Evolutionary conservation across 2,888 invertebrate species (phyloP).

Genomic region (Melieria picta): DNA sequence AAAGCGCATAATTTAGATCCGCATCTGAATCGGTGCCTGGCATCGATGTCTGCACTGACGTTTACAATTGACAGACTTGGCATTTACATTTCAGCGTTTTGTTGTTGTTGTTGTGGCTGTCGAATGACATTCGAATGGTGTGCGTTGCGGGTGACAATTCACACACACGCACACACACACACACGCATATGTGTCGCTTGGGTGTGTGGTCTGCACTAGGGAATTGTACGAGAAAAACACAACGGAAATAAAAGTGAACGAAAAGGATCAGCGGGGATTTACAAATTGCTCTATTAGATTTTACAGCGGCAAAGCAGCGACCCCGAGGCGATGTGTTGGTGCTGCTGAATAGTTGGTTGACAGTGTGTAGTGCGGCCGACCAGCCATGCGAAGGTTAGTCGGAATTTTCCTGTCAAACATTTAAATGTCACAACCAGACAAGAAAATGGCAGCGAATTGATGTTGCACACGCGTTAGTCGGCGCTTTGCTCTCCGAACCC

Average conservation of each 20-base stretch:
- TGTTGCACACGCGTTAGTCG: constrained; percentile 1
- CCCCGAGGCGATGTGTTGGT: no score
- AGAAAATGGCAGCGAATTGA: constrained; percentile 7
- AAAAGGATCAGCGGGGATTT: constrained; percentile 26
- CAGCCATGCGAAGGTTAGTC: not conserved
- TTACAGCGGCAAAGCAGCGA: not conserved
- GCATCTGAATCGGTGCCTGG: not conserved
- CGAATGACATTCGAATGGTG: no score
- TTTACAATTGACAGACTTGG: not conserved
- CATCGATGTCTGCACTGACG: constrained; percentile 1
- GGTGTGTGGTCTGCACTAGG: not conserved
- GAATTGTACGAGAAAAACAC: not conserved
- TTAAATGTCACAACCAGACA: constrained; percentile 36
- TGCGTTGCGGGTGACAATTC: no score
- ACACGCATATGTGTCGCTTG: not conserved
- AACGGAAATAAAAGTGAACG: constrained; percentile 1
- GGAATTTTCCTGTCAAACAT: constrained; percentile 13
- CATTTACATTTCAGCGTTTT: no score
- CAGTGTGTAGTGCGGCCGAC: no score
- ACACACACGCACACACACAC: not conserved
- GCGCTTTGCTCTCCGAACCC: not conserved
- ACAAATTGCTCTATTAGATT: constrained; percentile 33
- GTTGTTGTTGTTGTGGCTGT: no score
- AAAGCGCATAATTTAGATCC: constrained; percentile 43
- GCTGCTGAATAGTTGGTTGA: no score